Conservation (phyloP, 2,113 vertebrate genomes). For the Thalassarche chlororhynchos region DNA sequence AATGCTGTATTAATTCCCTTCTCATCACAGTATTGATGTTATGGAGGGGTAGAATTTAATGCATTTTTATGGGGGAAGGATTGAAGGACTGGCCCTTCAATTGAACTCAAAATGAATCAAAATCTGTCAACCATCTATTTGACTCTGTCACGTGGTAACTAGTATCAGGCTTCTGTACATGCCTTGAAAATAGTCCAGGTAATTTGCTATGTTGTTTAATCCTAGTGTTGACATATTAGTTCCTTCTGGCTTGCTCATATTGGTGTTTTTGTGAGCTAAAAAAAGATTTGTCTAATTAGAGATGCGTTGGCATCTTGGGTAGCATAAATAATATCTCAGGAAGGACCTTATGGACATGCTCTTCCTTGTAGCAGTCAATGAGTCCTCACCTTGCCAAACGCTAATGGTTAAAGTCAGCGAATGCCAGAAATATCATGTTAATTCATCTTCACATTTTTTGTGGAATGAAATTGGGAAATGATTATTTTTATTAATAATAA, state of each 20-base stretch:
- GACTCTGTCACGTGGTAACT: neutral
- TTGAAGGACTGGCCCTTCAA: neutral
- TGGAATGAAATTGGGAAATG: neutral
- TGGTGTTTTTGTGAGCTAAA: neutral
- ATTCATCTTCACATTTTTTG: neutral
- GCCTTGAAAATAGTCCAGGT: constrained; percentile 4
- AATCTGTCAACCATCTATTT: neutral
- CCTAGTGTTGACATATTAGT: neutral
- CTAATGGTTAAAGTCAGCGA: neutral
- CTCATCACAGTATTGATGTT: neutral
- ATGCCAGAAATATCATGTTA: neutral
- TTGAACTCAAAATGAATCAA: neutral
- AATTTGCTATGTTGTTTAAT: neutral
- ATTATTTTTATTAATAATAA: neutral
- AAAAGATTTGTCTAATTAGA: neutral
- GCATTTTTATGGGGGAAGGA: neutral
- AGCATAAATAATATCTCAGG: neutral
- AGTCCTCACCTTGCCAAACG: neutral
- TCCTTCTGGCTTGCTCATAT: constrained; percentile 6
- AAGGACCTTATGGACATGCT: neutral
- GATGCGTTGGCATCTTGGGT: neutral
- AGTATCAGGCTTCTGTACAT: neutral
- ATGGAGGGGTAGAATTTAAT: neutral
- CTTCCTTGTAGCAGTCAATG: neutral
- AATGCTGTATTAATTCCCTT: neutral